Evolutionary conservation across 2,797 vertebrate genomes (phyloP), one percentile per base, ranked within the genome.

Genomic region (Crocidura indochinensis): DNA sequence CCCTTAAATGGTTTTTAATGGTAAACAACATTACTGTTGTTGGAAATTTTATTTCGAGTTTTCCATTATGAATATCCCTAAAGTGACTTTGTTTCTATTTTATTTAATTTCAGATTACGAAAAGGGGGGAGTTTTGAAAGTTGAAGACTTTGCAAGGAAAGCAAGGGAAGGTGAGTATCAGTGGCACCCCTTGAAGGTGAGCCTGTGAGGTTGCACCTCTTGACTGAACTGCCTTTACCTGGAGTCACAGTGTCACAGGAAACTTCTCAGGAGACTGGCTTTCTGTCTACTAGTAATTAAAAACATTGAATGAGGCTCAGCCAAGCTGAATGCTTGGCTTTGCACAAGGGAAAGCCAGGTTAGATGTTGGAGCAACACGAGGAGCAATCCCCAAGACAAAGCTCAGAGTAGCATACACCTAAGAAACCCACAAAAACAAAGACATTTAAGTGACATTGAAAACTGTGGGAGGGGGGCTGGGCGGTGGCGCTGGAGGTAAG

Each of bases 81-180:
- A 49, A 31, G 64, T 92, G 31, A 71, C 85, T 80, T 77, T 8
- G 10, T 51, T 51, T 78, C 76, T 64, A 8, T 88, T 93, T 29
- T 96, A 19, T 97, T 98, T 90, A 69, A 87, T 98, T 98, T 94
- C 97, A 99, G 99, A 99, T 97, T 98, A 97, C 94, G 98, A 98
- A 95, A 98, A 97, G 64, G 99, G 99, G 7, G 99, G 99, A 94
- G 94, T 98, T 82, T 94, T 99, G 94, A 97, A 99, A 98, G 99
- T 99, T 92, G 98, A 98, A 96, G 99, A 99, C 96, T 99, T 99
- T 97, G 98, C 99, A 98, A 99, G 98, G 97, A 99, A 98, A 98
- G 99, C 99, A 97, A 98, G 98, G 96, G 99, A 99, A 99, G 99
- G 99, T 99, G 98, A 98, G 96, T 95, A n/a, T 81, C 51, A 51